Percentiles rank a stretch among this genome's conserved stretches.
Evolutionary conservation across 2,888 invertebrate species (phyloP).

Genomic region (Drosophila diplacantha): DNA sequence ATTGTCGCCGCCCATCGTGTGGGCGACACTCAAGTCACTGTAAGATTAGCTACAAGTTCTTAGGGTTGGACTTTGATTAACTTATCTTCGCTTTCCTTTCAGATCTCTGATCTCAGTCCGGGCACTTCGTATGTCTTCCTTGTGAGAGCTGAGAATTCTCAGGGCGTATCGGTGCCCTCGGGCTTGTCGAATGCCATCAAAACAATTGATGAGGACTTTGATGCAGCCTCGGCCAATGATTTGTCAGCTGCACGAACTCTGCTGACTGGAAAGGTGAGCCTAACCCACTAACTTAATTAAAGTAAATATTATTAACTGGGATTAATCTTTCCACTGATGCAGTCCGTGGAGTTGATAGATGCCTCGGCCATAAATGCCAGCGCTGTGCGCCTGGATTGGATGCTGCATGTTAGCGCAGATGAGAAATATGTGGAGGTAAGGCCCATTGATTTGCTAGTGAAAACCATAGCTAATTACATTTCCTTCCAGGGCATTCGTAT

Average conservation of each 20-base stretch:
- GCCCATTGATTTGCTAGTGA: neutral
- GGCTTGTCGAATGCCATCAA: conserved; percentile 84
- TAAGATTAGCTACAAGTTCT: conserved; percentile 70
- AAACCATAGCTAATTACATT: neutral
- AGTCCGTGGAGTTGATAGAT: conserved; percentile 85
- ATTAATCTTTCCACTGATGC: conserved; percentile 50
- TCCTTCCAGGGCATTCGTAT: conserved; percentile 82
- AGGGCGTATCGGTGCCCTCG: conserved; percentile 90
- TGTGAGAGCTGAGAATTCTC: conserved; percentile 90
- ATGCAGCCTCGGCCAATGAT: conserved; percentile 76
- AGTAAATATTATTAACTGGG: neutral
- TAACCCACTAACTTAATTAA: neutral
- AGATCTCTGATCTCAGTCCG: conserved; percentile 84
- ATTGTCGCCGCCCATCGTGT: conserved; percentile 84
- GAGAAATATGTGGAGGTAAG: conserved; percentile 78
- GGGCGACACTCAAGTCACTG: conserved; percentile 83
- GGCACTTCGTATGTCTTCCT: conserved; percentile 91
- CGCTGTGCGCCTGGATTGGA: conserved; percentile 80
- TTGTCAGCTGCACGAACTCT: conserved; percentile 76
- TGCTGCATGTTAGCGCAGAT: conserved; percentile 76
- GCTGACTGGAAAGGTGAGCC: conserved; percentile 76
- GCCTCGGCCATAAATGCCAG: conserved; percentile 80
- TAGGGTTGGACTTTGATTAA: neutral
- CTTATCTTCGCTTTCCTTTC: conserved; percentile 14
- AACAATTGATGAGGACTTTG: conserved; percentile 79